These are phyloP conservation scores for Drosophila equinoxialis DNA, from an alignment of 1,140 invertebrate species.

Conservation along the genomic window DNA sequence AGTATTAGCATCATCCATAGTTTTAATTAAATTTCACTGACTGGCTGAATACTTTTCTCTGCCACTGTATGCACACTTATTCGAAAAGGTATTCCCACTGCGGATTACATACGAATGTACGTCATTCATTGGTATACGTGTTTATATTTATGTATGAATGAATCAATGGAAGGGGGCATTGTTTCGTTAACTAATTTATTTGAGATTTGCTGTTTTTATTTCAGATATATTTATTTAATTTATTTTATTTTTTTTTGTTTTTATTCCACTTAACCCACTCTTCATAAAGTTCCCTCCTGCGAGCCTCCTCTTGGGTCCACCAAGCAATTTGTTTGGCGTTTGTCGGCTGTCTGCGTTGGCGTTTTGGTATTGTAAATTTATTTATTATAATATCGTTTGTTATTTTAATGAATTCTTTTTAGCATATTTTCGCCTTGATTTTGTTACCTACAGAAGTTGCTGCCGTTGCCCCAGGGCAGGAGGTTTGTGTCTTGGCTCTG, in stretches of 20 bases:
- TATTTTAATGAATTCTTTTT: constrained; percentile 74
- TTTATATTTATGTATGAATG: neutral
- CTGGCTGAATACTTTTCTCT: constrained; percentile 10
- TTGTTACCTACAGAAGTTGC: constrained; percentile 14
- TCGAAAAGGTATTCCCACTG: constrained; percentile 45
- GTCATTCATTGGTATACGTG: constrained; percentile 23
- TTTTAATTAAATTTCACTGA: too few species aligned
- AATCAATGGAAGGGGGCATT: constrained; percentile 17
- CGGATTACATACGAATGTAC: constrained; percentile 54
- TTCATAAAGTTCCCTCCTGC: neutral
- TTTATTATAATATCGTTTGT: constrained; percentile 67
- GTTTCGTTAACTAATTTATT: constrained; percentile 69
- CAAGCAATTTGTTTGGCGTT: neutral
- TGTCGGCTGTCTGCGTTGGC: constrained; percentile 38
- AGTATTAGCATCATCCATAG: too few species aligned
- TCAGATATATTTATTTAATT: constrained; percentile 54
- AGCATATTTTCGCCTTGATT: constrained; percentile 46
- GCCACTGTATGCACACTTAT: constrained; percentile 41
- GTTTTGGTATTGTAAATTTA: constrained; percentile 50
- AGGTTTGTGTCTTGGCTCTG: constrained; percentile 44
- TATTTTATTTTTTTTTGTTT: constrained; percentile 43
- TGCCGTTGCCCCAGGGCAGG: neutral
- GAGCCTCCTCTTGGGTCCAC: neutral
- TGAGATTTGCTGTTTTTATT: constrained; percentile 29
- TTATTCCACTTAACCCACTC: constrained; percentile 62